A percentile compares a stretch with the other conserved stretches of the same genome.
Evolutionary conservation across 2,113 vertebrate genomes (phyloP).

Genomic region (Limnothrissa miodon): DNA sequence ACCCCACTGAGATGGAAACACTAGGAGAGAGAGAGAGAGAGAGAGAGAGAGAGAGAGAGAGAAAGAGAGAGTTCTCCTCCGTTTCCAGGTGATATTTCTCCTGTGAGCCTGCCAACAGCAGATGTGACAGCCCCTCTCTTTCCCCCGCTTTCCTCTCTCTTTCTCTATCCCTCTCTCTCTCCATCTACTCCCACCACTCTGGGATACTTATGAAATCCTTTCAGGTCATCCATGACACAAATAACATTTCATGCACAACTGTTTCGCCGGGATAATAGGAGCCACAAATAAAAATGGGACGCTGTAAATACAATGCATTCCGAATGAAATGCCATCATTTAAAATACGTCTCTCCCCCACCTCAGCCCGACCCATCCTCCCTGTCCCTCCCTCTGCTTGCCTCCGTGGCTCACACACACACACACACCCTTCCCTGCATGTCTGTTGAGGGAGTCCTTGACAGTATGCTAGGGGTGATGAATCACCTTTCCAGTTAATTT

Average conservation of each 20-base stretch:
- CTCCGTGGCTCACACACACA: constrained; percentile 70
- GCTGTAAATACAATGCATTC: constrained; percentile 99
- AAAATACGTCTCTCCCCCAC: constrained; percentile 73
- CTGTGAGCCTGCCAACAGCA: constrained; percentile 94
- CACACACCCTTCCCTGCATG: constrained; percentile 74
- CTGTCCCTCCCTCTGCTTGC: constrained; percentile 66
- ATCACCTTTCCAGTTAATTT: constrained; percentile 99
- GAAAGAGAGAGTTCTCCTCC: constrained; percentile 73
- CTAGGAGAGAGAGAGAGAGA: constrained; percentile 80
- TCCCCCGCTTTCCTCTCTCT: background rate
- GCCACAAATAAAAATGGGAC: constrained; percentile 99
- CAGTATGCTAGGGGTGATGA: constrained; percentile 99
- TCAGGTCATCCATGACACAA: constrained; percentile 99
- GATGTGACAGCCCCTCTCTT: constrained; percentile 94
- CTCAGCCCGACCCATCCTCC: constrained; percentile 74
- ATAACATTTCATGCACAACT: constrained; percentile 99
- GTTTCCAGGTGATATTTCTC: constrained; percentile 99
- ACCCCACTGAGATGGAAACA: constrained; percentile 95
- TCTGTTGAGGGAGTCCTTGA: constrained; percentile 99
- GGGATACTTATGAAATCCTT: constrained; percentile 97
- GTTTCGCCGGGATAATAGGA: constrained; percentile 99
- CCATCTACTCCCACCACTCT: constrained; percentile 68
- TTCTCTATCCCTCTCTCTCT: background rate
- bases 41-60: constrained; percentile 79
- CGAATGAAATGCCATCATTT: constrained; percentile 99